Evolutionary conservation across 2,113 vertebrate species (phyloP), one percentile per base, ranked within the genome.

Genomic region (Charadrius vociferus): DNA sequence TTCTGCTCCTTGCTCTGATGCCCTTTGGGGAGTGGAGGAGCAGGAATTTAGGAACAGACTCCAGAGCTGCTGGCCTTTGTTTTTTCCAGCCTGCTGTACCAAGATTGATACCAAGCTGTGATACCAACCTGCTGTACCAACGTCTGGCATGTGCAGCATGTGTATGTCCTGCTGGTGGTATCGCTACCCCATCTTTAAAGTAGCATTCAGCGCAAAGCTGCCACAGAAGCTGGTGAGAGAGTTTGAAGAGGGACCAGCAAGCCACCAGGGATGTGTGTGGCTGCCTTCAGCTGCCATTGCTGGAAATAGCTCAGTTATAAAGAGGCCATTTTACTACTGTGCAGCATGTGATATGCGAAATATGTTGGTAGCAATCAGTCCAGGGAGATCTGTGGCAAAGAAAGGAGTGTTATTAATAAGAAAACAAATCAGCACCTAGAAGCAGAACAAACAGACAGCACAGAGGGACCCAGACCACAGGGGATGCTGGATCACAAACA

Each of bases 131-230:
- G 68, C 3, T 10, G 7, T 19, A 52, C 29, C 71, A 53, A 10
- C 41, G 8, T 9, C 55, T 30, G 45, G 45, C 39, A 52, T 0
- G 0, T 39, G 32, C 75, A 80, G 41, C 24, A 21, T 0, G 0
- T 24, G 19, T 34, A 30, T 1, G 0, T 55, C 68, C 61, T 43
- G 32, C 49, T 55, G 23, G 6, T 27, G 71, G 26, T 8, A 6
- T n/a, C 24, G 5, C 11, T 56, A 9, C 52, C 11, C 39, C 79
- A 32, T 10, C 59, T 62, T 37, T 81, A 37, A 49, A 10, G 34
- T 3, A 45, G 21, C 14, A 20, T 65, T 80, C 27, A 8, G 22
- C 45, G 36, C 29, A 26, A 39, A 71, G 81, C 14, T 71, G 36
- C 61, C 59, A 34, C 41, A 62, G 72, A 30, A 89, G 36, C 43